phyloP scores from a whole-genome alignment of 2,797 vertebrate genomes.

The Paratrypauchen microcephalus region DNA sequence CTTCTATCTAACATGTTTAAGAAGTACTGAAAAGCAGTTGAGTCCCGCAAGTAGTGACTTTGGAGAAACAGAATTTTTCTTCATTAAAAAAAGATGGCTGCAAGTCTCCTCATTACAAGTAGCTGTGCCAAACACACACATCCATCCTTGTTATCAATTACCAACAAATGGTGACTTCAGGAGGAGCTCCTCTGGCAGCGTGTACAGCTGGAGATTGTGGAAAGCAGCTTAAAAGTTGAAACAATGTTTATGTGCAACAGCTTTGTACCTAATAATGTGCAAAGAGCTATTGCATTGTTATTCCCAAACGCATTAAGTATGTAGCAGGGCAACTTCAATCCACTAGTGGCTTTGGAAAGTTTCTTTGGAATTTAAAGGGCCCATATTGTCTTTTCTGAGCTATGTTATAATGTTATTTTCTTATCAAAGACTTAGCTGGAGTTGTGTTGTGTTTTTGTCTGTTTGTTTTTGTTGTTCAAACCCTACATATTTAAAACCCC shows the following conservation, averaged over 20 bases:
- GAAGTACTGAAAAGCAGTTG: background rate
- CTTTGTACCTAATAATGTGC: background rate
- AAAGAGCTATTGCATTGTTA: background rate
- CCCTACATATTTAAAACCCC: no score
- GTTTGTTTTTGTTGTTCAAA: no score
- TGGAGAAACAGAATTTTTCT: background rate
- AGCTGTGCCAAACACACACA: constrained; percentile 3
- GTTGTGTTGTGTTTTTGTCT: no score
- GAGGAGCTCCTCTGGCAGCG: background rate
- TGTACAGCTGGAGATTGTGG: constrained; percentile 16
- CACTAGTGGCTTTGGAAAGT: no score
- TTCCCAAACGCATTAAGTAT: background rate
- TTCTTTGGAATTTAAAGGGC: no score
- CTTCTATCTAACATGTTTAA: background rate
- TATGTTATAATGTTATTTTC: no score
- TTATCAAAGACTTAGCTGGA: no score
- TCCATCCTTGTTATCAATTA: constrained; percentile 7
- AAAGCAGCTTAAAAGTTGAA: constrained; percentile 11
- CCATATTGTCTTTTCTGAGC: no score
- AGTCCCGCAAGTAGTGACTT: background rate
- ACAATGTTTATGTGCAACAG: background rate
- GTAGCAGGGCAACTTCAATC: no score
- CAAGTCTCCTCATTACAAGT: constrained; percentile 3
- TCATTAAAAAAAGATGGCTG: background rate
- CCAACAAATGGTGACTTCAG: constrained; percentile 13